Evolutionary conservation across 1,140 invertebrate species (phyloP).

Genomic region (Diprion similis): DNA sequence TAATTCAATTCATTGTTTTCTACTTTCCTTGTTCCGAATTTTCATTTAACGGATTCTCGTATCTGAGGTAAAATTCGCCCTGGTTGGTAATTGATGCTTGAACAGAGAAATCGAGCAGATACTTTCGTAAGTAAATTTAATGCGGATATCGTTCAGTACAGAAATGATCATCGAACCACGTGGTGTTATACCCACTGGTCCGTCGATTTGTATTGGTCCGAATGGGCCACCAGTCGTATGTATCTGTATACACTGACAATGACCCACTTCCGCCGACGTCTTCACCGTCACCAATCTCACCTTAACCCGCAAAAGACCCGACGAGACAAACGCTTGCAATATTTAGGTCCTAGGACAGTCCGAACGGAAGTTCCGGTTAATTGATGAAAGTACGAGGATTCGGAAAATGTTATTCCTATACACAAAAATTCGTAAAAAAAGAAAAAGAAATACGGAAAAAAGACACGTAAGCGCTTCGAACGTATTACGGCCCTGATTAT

Average conservation of each 20-base stretch:
- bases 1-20: too few species aligned
- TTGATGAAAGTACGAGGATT: not conserved
- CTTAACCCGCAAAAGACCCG: not conserved
- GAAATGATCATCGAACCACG: not conserved
- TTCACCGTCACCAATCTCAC: not conserved
- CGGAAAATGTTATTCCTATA: not conserved
- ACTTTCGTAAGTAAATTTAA: too few species aligned
- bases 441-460: too few species aligned
- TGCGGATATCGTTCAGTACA: not conserved
- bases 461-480: too few species aligned
- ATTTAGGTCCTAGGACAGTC: not conserved
- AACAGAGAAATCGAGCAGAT: too few species aligned
- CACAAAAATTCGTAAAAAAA: too few species aligned
- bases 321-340: not conserved
- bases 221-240: too few species aligned
- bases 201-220: not conserved
- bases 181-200: not conserved
- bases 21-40: not conserved
- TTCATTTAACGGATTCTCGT: too few species aligned
- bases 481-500: too few species aligned
- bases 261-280: not conserved
- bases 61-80: too few species aligned
- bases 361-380: not conserved
- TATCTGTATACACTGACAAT: not conserved
- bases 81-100: too few species aligned